These are phyloP conservation scores for Rhingia rostrata DNA, from an alignment of 2,888 invertebrate species.

Conservation along the genomic window DNA sequence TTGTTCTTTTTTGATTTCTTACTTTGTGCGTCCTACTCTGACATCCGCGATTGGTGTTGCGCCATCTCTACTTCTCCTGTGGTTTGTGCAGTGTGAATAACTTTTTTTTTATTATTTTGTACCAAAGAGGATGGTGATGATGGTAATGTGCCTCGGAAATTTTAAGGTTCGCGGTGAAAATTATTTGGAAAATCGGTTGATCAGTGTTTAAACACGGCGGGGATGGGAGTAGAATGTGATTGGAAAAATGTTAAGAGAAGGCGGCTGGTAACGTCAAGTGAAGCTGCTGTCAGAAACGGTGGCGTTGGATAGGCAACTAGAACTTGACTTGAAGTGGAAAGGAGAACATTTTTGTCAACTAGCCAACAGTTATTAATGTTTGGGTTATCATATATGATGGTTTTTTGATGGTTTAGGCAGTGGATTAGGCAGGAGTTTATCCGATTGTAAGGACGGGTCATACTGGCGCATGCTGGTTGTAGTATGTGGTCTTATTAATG, in stretches of 20 bases:
- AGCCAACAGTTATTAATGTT: slow-evolving; percentile 17
- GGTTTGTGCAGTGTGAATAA: slow-evolving; percentile 64
- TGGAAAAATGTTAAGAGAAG: not conserved
- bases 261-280: slow-evolving; percentile 26
- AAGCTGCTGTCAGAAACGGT: slow-evolving; percentile 16
- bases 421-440: not conserved
- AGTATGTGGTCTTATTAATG: no score
- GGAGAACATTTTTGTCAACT: slow-evolving; percentile 38
- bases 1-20: slow-evolving; percentile 43
- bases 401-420: not conserved
- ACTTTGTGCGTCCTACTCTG: slow-evolving; percentile 68
- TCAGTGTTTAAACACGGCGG: not conserved
- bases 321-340: not conserved
- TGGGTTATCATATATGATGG: slow-evolving; percentile 6
- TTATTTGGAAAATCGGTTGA: slow-evolving; percentile 28
- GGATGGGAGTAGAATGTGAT: slow-evolving; percentile 1
- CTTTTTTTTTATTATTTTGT: slow-evolving; percentile 30
- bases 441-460: no score
- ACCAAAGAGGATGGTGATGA: slow-evolving; percentile 47
- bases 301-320: slow-evolving; percentile 8
- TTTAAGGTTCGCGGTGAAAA: slow-evolving; percentile 34
- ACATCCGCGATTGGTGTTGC: slow-evolving; percentile 51
- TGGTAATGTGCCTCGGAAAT: slow-evolving; percentile 47
- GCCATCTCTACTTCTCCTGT: slow-evolving; percentile 68
- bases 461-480: no score